phyloP scores from a whole-genome alignment of 2,113 vertebrate species.

The Prolemur simus region DNA sequence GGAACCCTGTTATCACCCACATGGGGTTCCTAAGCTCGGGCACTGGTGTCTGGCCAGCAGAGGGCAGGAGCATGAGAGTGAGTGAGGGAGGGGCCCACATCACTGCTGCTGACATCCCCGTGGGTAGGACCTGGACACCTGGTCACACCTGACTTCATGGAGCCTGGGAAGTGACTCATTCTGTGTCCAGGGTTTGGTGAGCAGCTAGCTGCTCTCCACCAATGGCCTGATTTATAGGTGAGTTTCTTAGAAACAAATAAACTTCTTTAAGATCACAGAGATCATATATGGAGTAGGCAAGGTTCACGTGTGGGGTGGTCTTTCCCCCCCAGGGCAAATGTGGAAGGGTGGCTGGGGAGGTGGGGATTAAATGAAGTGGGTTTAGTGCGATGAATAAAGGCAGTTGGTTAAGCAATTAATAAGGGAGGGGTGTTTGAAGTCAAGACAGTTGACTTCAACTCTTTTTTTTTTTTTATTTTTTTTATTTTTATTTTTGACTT shows the following conservation, averaged over 20 bases:
- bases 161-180: background rate
- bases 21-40: background rate
- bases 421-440: background rate
- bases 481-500: too few relatives aligned
- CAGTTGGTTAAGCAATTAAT: background rate
- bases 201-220: background rate
- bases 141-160: background rate
- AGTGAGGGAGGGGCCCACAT: background rate
- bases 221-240: background rate
- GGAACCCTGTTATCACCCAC: too few relatives aligned
- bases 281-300: background rate
- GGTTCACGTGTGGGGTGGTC: fast-evolving
- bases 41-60: background rate
- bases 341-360: background rate
- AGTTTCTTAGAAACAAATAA: background rate
- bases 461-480: too few relatives aligned
- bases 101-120: fast-evolving
- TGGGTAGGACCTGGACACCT: too few relatives aligned
- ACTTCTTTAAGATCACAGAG: background rate
- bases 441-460: background rate
- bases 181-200: too few relatives aligned
- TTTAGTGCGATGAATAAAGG: background rate
- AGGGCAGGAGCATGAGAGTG: fast-evolving
- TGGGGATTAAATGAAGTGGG: background rate
- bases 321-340: too few relatives aligned